Conservation (phyloP, 2,888 invertebrate species). For the Ephialtes manifestator region DNA sequence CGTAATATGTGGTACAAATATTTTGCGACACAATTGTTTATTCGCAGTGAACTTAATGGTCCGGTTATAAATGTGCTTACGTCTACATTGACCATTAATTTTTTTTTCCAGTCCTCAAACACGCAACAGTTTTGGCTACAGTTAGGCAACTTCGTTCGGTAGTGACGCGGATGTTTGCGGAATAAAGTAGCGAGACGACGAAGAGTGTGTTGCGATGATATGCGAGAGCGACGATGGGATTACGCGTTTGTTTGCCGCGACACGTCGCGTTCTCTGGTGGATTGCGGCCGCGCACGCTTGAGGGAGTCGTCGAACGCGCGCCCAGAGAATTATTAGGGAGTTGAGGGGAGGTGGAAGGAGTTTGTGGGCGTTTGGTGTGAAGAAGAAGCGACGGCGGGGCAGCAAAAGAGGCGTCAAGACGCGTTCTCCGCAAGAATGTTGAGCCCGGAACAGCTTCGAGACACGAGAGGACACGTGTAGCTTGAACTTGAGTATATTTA, state of each 20-base stretch:
- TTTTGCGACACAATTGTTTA: too few relatives aligned
- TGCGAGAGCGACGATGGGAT: constrained; percentile 80
- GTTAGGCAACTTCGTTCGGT: constrained; percentile 2
- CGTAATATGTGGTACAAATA: too few relatives aligned
- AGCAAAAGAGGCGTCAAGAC: constrained; percentile 26
- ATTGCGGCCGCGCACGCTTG: constrained; percentile 68
- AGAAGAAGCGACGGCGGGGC: constrained; percentile 64
- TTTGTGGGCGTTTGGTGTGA: constrained; percentile 66
- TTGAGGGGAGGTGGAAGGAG: constrained; percentile 50
- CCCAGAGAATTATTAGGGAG: constrained; percentile 65
- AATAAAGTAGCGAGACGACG: constrained; percentile 35
- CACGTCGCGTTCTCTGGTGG: constrained; percentile 35
- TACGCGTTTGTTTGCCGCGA: constrained; percentile 79
- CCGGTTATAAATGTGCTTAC: too few relatives aligned
- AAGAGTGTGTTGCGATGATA: constrained; percentile 40
- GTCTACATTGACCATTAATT: background rate
- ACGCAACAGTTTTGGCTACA: constrained; percentile 18
- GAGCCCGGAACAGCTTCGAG: constrained; percentile 80
- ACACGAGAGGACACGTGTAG: constrained; percentile 84
- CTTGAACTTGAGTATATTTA: constrained; percentile 78
- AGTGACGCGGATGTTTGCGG: constrained; percentile 29
- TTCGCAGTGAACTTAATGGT: too few relatives aligned
- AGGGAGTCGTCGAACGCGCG: constrained; percentile 75
- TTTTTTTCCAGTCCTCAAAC: background rate
- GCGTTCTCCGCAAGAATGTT: constrained; percentile 77